Evolutionary conservation across 2,888 invertebrate genomes (phyloP), one percentile per base, ranked within the genome.

Genomic region (Hydropsyche betteni): DNA sequence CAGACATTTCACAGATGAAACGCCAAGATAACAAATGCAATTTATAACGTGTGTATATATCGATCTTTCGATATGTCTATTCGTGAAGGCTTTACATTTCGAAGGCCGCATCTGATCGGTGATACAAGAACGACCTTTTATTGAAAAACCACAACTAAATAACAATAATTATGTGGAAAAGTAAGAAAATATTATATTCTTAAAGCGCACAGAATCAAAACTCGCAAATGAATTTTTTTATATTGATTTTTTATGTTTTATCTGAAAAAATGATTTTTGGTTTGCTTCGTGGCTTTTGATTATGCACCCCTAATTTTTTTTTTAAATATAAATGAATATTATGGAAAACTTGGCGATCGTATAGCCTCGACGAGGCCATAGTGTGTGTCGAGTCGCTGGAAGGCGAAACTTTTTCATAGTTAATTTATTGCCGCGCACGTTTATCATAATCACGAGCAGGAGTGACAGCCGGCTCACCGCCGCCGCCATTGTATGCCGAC

Each of bases 401-500:
- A 78, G 76, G 75, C 75, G 70, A 78, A 78, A 78, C 76, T 78
- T 76, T 78, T 78, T 78, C 78, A 76, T 76, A 76, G 64, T 76
- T 76, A 79, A 79, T 79, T 79, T 79, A 79, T 79, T 55, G 70
- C 74, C 70, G 70, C 33, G 76, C 53, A 76, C 79, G 77, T 79
- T 79, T 77, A 75, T 79, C 79, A 79, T 79, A 79, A 79, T 79
- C 79, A 79, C 77, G 77, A 69, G 75, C 77, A 50, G 58, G 79
- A 75, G 68, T 77, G 79, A 79, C 77, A 77, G 77, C 76, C 71
- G 77, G 74, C 79, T 68, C 68, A 52, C 74, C 75, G 77, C 75
- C 75, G 52, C 68, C 64, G 69, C 53, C 75, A 50, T 64, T 53
- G 58, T 68, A 34, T 34, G 44, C 34, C 12, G 64, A 33, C 12